Base-by-base conservation (phyloP, 1,140 invertebrate species). In the Cotesia vestalis region DNA sequence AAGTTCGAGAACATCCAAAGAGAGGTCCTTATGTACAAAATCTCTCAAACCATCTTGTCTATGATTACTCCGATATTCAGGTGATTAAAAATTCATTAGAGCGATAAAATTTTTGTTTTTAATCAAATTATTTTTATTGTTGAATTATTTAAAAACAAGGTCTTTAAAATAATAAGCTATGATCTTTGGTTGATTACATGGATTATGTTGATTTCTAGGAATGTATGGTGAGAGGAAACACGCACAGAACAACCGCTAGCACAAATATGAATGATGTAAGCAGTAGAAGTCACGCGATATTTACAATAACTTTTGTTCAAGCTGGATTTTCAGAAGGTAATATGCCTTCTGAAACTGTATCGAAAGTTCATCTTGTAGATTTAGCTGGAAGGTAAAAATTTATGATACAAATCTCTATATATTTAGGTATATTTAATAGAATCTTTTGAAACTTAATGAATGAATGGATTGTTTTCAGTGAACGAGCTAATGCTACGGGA, bases 241-340 rank as follows among this genome's bases (percentile, higher is more conserved):
- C 90, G 69, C 91, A 93, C 80, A 89, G 94, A 72, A 94, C 93
- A 9, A 94, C 93, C 2, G 94, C 94, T 9, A 92, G 92, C 77
- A 95, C 94, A 75, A 93, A 94, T 80, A 95, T 94, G 93, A 94
- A 95, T 85, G 93, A 94, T 83, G 93, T 94, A 71, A 94, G 92
- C 81, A 96, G 94, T 80, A 90, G 97, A 78, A 97, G 95, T 86
- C 97, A 99, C 89, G 96, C 96, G 52, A 98, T 99, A 79, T 99
- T 99, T 87, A 94, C 92, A 4, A 95, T 99, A 81, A 95, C 94
- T 36, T 96, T 95, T 85, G 93, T 95, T 70, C 94, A 95, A 83
- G 94, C 94, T 46, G 91, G 91, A 72, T 93, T 94, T 79, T 90
- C 92, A 78, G 92, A 93, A 84, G 93, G 92, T 77, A 89, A 88